Evolutionary conservation across 2,797 vertebrate species (phyloP), one percentile per base, ranked within the genome.

Genomic region (Loris lydekkerianus): DNA sequence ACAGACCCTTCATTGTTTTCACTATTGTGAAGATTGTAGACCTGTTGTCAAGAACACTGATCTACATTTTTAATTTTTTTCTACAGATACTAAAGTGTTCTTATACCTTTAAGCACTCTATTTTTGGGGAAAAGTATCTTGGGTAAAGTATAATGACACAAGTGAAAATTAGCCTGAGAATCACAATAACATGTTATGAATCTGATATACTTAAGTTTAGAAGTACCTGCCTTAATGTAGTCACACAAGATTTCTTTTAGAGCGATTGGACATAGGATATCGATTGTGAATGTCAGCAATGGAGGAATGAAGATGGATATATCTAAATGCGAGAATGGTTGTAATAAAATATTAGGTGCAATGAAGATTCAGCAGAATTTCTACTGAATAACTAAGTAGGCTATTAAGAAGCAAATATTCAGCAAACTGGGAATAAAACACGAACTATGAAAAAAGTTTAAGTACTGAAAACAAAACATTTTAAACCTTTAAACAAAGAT

Each of bases 351-450:
- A 80, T 86, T 92, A 95, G 65, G 29, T 84, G 37, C 92, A 86
- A 37, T 67, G 93, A 95, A 95, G 91, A 72, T 94, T 97, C 93
- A 98, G 95, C 81, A 97, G 86, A 97, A 97, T 84, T 97, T 94
- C 86, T 96, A 18, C 49, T 88, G 49, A 92, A 97, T 97, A 94
- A 96, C 65, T 90, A 94, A 97, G 46, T 89, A 53, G 15, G 7
- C 40, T 27, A 85, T 83, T 97, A 92, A 96, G 80, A 97, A 96
- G 72, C 83, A 96, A 88, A 95, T 94, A 80, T 65, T 96, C 84
- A 96, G 78, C 43, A 91, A 86, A 65, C 65, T 93, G 40, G 23
- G 31, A 80, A 43, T 49, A 70, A 23, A 85, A 83, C 92, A 86
- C 93, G 31, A 78, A 65, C 94, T 88, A 67, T 58, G 58, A 94